These are phyloP conservation scores for Rhinogobius similis DNA, from an alignment of 2,113 vertebrate species.

Conservation along the genomic window DNA sequence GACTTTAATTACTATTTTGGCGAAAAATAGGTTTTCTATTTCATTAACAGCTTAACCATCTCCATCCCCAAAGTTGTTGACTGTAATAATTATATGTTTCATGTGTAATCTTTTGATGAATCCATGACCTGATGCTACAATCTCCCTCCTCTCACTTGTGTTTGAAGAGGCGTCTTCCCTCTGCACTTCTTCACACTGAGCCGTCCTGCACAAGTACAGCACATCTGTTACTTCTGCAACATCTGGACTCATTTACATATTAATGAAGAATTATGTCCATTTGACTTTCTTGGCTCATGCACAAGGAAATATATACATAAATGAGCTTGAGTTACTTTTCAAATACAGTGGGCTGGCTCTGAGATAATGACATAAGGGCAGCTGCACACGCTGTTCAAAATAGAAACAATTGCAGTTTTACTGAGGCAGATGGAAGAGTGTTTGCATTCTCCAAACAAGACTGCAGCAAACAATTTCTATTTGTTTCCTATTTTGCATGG, in stretches of 20 bases:
- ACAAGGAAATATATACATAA: conserved; percentile 56
- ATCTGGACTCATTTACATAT: conserved; percentile 79
- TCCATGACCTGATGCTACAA: no score
- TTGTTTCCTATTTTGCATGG: not conserved
- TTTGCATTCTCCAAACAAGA: not conserved
- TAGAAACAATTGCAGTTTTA: not conserved
- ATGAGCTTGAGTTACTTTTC: conserved; percentile 25
- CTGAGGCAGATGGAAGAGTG: not conserved
- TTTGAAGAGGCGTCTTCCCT: conserved; percentile 16
- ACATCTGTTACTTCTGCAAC: conserved; percentile 77
- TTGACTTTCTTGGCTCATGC: conserved; percentile 57
- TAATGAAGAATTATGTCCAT: conserved; percentile 82
- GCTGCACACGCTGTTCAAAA: no score
- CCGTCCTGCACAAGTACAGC: conserved; percentile 63
- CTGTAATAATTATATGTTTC: no score
- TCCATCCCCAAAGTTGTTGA: no score
- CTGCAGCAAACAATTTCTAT: not conserved
- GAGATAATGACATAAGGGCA: not conserved
- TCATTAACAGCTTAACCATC: no score
- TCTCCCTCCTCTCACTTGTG: not conserved
- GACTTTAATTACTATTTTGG: not conserved
- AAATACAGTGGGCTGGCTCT: conserved; percentile 13
- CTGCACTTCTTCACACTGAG: conserved; percentile 58
- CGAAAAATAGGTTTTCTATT: not conserved
- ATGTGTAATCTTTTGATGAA: no score